Conservation (phyloP, 2,113 vertebrate genomes). For the Colaptes auratus region DNA sequence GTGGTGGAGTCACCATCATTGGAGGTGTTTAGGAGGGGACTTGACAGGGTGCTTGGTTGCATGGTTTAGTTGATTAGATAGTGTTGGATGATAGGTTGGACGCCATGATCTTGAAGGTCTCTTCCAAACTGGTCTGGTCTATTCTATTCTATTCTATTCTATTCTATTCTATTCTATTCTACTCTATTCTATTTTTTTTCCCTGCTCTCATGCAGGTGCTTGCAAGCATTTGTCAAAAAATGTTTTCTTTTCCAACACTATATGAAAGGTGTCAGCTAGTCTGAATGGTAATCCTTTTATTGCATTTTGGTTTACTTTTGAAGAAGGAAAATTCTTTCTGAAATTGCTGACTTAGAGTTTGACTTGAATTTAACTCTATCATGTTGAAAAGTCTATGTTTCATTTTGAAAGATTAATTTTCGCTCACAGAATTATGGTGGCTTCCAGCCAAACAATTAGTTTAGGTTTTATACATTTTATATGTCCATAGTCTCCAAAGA, state of each 20-base stretch:
- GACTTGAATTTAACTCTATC: not conserved
- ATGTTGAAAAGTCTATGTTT: not conserved
- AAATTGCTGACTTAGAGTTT: not conserved
- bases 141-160: no score
- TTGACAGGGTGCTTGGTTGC: no score
- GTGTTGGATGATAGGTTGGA: no score
- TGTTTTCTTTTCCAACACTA: not conserved
- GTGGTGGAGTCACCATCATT: no score
- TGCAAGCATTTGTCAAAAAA: not conserved
- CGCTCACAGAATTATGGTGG: not conserved
- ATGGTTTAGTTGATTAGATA: no score
- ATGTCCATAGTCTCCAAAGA: not conserved
- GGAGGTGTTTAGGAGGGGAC: no score
- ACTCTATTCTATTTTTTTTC: not conserved
- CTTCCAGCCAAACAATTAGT: constrained; percentile 23
- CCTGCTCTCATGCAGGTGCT: not conserved
- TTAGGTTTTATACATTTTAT: not conserved
- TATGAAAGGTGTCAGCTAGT: not conserved
- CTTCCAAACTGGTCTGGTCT: no score
- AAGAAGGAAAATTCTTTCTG: not conserved
- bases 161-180: no score
- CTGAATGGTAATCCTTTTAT: not conserved
- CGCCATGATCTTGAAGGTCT: no score
- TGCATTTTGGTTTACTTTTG: not conserved
- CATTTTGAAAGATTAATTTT: constrained; percentile 26